A percentile compares a stretch with the other conserved stretches of the same genome.
phyloP scores from a whole-genome alignment of 2,113 vertebrate species.

The Silurus glanis region DNA sequence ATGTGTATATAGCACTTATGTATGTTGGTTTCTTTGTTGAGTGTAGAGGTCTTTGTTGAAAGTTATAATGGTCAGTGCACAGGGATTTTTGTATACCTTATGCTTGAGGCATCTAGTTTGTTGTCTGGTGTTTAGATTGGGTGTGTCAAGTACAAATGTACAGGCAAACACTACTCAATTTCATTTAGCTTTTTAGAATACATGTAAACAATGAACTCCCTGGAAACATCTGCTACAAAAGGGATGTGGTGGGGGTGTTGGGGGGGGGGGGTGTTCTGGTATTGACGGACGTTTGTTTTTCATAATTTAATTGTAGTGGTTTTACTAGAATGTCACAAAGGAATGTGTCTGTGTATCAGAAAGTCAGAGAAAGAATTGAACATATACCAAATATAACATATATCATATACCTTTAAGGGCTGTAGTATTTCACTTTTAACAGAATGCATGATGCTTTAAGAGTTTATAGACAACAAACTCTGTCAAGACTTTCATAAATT shows the following conservation, averaged over 20 bases:
- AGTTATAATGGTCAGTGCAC: slow-evolving; percentile 24
- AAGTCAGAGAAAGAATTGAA: neutral
- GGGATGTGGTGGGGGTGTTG: too few relatives aligned
- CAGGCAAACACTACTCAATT: slow-evolving; percentile 21
- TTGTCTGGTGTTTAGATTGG: slow-evolving; percentile 35
- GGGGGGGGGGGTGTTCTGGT: too few relatives aligned
- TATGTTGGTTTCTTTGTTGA: neutral
- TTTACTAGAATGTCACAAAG: slow-evolving; percentile 13
- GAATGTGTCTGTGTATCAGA: slow-evolving; percentile 15
- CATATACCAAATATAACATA: neutral
- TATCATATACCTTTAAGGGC: neutral
- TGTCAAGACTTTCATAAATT: slow-evolving; percentile 1
- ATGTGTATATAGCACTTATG: neutral
- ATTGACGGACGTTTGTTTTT: neutral
- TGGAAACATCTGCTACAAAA: slow-evolving; percentile 19
- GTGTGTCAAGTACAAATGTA: slow-evolving; percentile 9
- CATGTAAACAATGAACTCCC: slow-evolving; percentile 11
- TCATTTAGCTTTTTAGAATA: neutral
- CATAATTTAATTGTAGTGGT: slow-evolving; percentile 25
- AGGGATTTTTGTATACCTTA: slow-evolving; percentile 6
- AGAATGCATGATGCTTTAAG: neutral
- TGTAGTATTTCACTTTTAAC: neutral
- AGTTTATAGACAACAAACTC: neutral
- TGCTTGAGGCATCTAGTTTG: slow-evolving; percentile 29
- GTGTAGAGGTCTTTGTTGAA: neutral